Evolutionary conservation across 37 sponge, comb jelly and placozoan species (phyloP).

Genomic region (Lycopodina hypogea): DNA sequence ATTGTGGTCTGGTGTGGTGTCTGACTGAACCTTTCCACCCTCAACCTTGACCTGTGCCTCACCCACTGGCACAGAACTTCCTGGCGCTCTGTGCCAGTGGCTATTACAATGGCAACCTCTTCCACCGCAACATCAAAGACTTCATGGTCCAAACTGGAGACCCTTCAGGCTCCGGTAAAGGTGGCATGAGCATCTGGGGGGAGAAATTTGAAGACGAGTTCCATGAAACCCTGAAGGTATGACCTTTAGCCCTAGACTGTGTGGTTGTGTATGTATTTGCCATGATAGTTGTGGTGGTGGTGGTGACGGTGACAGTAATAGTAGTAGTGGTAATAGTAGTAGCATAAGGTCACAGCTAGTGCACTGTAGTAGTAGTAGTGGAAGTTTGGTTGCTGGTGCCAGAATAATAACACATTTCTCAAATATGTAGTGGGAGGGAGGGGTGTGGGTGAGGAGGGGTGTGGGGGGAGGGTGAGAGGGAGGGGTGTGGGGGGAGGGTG

Average conservation of each 20-base stretch:
- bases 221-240: slow-evolving; percentile 86
- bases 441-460: too few relatives aligned
- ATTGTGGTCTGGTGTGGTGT: too few relatives aligned
- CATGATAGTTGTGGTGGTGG: background rate
- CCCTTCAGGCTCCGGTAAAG: slow-evolving; percentile 94
- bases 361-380: background rate
- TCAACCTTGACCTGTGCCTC: too few relatives aligned
- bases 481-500: too few relatives aligned
- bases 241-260: background rate
- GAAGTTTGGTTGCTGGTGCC: too few relatives aligned
- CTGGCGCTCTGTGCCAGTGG: slow-evolving; percentile 98
- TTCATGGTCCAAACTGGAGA: slow-evolving; percentile 98
- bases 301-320: too few relatives aligned
- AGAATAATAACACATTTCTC: too few relatives aligned
- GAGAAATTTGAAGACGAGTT: slow-evolving; percentile 90
- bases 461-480: too few relatives aligned
- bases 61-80: slow-evolving; percentile 97
- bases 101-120: slow-evolving; percentile 91
- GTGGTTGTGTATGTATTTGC: too few relatives aligned
- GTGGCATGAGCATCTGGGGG: slow-evolving; percentile 96
- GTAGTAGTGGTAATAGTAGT: too few relatives aligned
- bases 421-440: too few relatives aligned
- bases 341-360: background rate
- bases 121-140: slow-evolving; percentile 90
- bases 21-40: too few relatives aligned